Evolutionary conservation across 2,888 invertebrate genomes (phyloP), one percentile per base, ranked within the genome.

Genomic region (Campaea margaritaria): DNA sequence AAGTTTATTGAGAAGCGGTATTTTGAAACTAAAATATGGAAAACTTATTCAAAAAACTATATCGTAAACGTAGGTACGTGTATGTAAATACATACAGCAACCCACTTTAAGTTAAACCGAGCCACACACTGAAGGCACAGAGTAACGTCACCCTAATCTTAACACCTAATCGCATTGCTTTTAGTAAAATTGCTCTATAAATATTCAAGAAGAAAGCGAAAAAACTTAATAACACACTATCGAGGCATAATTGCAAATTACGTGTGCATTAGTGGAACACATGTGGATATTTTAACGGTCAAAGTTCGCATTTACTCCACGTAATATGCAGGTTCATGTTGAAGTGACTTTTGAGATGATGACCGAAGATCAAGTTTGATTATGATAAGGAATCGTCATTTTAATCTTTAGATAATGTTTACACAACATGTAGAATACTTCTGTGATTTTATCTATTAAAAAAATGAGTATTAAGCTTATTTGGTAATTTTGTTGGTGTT

Each of bases 141-240:
- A 43, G 38, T 43, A 49, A 34, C 50, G 43, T 38, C 75, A 73
- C 78, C 78, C 72, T 78, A 80, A 78, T 83, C 82, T 74, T 61
- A 65, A 69, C 64, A 73, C 70, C 72, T 79, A 79, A 86, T 86
- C 81, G 76, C 68, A 67, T 77, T 80, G 88, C 92, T 92, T 91
- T 92, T 91, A 92, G 90, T 91, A 51, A 90, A 92, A 92, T 91
- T 87, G 77, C 90, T 81, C 77, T 78, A 91, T 91, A 87, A 88
- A 91, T 91, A 92, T 91, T 91, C 89, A 89, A 80, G 74, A 75
- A 81, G 78, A 80, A 61, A 61, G 55, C 43, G 51, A 82, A 88
- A 86, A 86, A 85, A 81, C 73, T 78, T 88, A 91, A 90, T 89
- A 81, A 83, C 74, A 81, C 65, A 73, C 80, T 88, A 88, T 89